These are phyloP conservation scores for Lepeophtheirus salmonis DNA, from an alignment of 1,140 invertebrate genomes.

Conservation along the genomic window DNA sequence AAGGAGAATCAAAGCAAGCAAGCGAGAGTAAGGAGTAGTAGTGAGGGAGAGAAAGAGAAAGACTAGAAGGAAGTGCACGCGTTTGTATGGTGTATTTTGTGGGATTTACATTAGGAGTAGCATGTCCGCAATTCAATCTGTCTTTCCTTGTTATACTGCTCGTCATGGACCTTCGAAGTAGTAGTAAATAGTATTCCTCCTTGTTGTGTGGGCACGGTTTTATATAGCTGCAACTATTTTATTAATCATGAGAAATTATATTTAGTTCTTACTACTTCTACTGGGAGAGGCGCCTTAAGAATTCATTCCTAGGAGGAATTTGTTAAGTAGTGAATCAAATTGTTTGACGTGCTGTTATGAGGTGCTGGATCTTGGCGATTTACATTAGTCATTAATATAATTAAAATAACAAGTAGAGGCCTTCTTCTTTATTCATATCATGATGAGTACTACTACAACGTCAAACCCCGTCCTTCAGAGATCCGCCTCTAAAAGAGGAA, in stretches of 20 bases:
- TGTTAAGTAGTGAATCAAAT: too few relatives aligned
- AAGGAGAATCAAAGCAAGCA: background rate
- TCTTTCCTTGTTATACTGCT: background rate
- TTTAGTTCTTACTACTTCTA: too few relatives aligned
- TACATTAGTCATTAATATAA: too few relatives aligned
- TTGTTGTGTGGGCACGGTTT: too few relatives aligned
- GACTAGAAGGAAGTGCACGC: background rate
- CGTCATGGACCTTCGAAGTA: background rate
- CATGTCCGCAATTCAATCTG: background rate
- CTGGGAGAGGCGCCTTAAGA: too few relatives aligned
- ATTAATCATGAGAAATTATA: too few relatives aligned
- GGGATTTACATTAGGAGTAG: background rate
- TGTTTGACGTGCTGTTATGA: too few relatives aligned
- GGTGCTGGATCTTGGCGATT: too few relatives aligned
- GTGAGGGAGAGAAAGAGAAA: background rate
- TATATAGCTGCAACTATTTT: too few relatives aligned
- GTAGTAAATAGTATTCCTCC: too few relatives aligned
- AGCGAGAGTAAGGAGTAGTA: background rate
- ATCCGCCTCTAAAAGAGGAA: constrained; percentile 24
- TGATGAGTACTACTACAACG: background rate
- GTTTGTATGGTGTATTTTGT: too few relatives aligned
- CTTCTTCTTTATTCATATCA: background rate
- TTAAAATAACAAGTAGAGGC: background rate
- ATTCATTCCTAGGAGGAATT: too few relatives aligned
- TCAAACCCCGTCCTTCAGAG: constrained; percentile 1